phyloP scores from a whole-genome alignment of 2,888 invertebrate genomes.

The Pachycephus smyrnensis region DNA sequence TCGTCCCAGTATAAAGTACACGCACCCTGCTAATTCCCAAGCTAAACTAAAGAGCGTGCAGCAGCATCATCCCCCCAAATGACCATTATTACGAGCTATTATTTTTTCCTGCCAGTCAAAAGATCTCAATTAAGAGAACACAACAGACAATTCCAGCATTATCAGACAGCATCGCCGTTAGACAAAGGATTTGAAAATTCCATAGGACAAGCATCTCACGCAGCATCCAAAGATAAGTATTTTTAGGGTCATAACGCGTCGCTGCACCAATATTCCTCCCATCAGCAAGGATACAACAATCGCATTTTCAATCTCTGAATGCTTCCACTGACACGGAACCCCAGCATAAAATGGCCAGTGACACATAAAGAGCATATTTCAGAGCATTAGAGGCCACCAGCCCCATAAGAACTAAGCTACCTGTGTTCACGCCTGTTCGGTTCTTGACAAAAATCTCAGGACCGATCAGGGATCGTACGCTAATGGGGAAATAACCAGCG shows the following conservation, averaged over 20 bases:
- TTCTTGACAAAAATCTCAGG: conserved; percentile 11
- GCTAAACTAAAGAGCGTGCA: background rate
- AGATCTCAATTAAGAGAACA: background rate
- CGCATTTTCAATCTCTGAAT: conserved; percentile 1
- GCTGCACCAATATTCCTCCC: background rate
- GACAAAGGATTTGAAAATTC: background rate
- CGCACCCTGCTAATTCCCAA: conserved; percentile 21
- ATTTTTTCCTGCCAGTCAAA: background rate
- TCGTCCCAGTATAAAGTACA: conserved; percentile 48
- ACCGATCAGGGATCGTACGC: conserved; percentile 30
- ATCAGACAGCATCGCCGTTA: background rate
- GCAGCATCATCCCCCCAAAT: background rate
- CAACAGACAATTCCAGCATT: background rate
- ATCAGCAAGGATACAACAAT: background rate
- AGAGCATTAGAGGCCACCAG: conserved; percentile 49
- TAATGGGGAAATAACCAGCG: conserved; percentile 63
- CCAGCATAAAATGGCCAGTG: conserved; percentile 61
- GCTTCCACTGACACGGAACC: conserved; percentile 36
- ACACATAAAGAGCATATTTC: conserved; percentile 67
- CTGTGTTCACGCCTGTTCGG: conserved; percentile 34
- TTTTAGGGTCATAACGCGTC: background rate
- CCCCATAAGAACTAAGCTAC: conserved; percentile 33
- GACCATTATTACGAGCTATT: background rate
- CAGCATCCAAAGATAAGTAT: background rate
- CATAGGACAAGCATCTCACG: background rate